A percentile compares a stretch with the other conserved stretches of the same genome.
Evolutionary conservation across 2,113 vertebrate genomes (phyloP).

Genomic region (Sapayoa aenigma): DNA sequence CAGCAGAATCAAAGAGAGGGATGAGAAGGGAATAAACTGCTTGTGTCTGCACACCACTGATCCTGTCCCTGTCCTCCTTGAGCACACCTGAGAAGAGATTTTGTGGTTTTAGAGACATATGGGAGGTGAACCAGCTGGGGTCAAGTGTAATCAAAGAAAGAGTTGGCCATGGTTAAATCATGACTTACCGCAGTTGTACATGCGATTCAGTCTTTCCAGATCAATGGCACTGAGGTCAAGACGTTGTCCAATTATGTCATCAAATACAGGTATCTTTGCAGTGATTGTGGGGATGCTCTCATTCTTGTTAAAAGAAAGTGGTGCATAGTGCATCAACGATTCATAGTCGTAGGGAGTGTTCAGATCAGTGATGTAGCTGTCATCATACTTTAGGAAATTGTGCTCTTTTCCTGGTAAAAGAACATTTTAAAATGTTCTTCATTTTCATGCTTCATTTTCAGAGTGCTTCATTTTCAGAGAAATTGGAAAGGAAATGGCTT

Average conservation of each 20-base stretch:
- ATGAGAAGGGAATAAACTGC: neutral
- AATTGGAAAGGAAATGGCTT: neutral
- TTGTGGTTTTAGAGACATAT: neutral
- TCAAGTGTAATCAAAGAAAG: neutral
- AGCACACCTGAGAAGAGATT: neutral
- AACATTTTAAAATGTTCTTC: no score
- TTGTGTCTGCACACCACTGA: neutral
- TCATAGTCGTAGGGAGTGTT: constrained; percentile 94
- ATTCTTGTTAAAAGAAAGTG: constrained; percentile 89
- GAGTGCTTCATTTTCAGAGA: neutral
- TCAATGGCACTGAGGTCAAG: constrained; percentile 86
- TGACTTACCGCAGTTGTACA: constrained; percentile 93
- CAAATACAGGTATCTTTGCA: constrained; percentile 87
- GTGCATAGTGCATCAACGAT: constrained; percentile 89
- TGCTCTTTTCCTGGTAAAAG: constrained; percentile 73
- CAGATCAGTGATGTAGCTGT: constrained; percentile 83
- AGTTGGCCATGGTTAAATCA: neutral
- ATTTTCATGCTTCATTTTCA: no score
- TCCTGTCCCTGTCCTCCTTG: neutral
- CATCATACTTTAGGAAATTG: constrained; percentile 85
- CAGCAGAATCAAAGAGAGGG: neutral
- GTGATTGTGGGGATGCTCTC: constrained; percentile 82
- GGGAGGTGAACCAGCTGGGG: neutral
- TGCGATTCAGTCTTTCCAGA: constrained; percentile 84
- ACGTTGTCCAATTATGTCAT: constrained; percentile 87